Base-by-base conservation (phyloP, 2,113 vertebrate species). In the Psephotus haematonotus region DNA sequence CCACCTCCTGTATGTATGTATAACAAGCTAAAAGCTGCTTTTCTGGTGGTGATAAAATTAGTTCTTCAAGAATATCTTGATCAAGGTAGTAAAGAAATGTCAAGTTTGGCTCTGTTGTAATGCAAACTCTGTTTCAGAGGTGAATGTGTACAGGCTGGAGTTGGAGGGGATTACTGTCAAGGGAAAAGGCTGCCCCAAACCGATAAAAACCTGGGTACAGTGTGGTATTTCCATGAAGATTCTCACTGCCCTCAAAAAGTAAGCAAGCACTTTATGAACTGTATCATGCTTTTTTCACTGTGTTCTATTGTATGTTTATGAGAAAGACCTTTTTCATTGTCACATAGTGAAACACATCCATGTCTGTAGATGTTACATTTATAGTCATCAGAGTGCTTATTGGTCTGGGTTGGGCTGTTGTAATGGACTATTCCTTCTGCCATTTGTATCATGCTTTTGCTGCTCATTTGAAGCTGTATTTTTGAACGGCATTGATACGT, bases 201-300 rank as follows among this genome's bases (percentile, higher is more conserved):
- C 99, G 81, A 99, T 99, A 96, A 99, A 99, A 97, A 98, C 99
- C 64, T 99, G 99, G 99, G 99, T 99, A 59, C 99, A 99, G 95
- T 99, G 99, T 97, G 99, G 99, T 29, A 99, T 99, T 80, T 99
- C 99, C 31, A 99, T 99, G 99, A 99, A 99, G 98, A 99, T 99
- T 95, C 97, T 99, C 95, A 98, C 97, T 63, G 98, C 99, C 12
- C 97, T 99, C 53, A 99, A 99, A 97, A 99, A 98, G 99, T 99
- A 97, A 99, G 99, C 95, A 52, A 69, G 17, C 60, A 44, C 7
- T 71, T 23, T 3, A 33, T 75, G 17, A 90, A 29, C 24, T 31
- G 0, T 28, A 17, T 50, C 15, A 13, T 65, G 10, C 7, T 70
- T 86, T 83, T 11, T 4, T 91, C 7, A 0, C 55, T 63, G 41